phyloP scores from a whole-genome alignment of 2,888 invertebrate species.

The Eristalis tenax region DNA sequence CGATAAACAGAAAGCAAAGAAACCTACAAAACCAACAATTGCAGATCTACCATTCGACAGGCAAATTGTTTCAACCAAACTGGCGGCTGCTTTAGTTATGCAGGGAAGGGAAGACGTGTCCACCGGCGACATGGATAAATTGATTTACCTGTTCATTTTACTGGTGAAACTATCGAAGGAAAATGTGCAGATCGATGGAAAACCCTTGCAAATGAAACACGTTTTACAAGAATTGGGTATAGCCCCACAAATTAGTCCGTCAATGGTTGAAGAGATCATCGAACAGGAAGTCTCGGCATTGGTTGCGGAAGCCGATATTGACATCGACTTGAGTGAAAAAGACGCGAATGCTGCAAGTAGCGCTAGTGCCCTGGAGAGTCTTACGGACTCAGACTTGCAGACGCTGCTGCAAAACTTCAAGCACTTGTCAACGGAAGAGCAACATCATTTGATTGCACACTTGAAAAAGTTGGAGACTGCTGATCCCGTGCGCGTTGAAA shows the following conservation, averaged over 20 bases:
- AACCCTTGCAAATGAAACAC: slow-evolving; percentile 72
- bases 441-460: slow-evolving; percentile 90
- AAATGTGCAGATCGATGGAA: slow-evolving; percentile 72
- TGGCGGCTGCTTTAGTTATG: slow-evolving; percentile 89
- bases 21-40: slow-evolving; percentile 81
- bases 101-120: slow-evolving; percentile 92
- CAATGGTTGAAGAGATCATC: slow-evolving; percentile 74
- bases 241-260: slow-evolving; percentile 73
- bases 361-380: slow-evolving; percentile 85
- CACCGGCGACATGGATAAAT: slow-evolving; percentile 88
- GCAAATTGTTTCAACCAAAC: slow-evolving; percentile 89
- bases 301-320: slow-evolving; percentile 75
- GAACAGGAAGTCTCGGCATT: slow-evolving; percentile 75
- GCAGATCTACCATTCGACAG: slow-evolving; percentile 87
- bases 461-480: slow-evolving; percentile 90
- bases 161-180: slow-evolving; percentile 85
- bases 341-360: slow-evolving; percentile 73
- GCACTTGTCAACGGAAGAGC: slow-evolving; percentile 90
- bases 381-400: slow-evolving; percentile 91
- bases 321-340: slow-evolving; percentile 74
- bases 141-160: slow-evolving; percentile 90
- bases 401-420: slow-evolving; percentile 90
- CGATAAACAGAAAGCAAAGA: slow-evolving; percentile 77
- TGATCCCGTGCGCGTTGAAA: slow-evolving; percentile 89
- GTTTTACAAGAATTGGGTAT: slow-evolving; percentile 74